These are phyloP conservation scores for Pachycephus smyrnensis DNA, from an alignment of 2,888 invertebrate species.

Conservation along the genomic window DNA sequence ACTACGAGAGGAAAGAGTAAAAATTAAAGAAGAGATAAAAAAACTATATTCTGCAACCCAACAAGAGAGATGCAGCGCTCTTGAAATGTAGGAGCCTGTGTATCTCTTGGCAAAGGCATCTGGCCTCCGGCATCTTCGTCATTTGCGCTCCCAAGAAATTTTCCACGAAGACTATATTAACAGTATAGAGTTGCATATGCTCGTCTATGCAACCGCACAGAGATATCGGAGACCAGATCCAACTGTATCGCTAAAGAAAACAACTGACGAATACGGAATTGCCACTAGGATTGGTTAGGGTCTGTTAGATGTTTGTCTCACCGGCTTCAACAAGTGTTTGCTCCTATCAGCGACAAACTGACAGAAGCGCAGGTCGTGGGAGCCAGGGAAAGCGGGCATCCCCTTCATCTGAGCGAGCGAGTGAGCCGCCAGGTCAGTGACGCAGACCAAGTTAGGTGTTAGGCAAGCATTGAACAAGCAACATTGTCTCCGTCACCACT, in stretches of 20 bases:
- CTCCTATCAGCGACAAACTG: conserved; percentile 97
- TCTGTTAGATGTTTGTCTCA: conserved; percentile 73
- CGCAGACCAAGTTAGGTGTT: conserved; percentile 64
- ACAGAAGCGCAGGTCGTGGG: conserved; percentile 94
- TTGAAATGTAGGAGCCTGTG: neutral
- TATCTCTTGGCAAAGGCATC: neutral
- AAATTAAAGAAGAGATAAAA: too few relatives aligned
- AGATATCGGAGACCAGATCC: conserved; percentile 25
- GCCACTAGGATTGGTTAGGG: conserved; percentile 63
- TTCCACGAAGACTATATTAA: neutral
- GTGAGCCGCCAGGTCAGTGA: conserved; percentile 66
- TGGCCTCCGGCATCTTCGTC: neutral
- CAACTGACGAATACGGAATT: conserved; percentile 37
- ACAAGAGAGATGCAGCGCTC: neutral
- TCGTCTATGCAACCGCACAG: neutral
- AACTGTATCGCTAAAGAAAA: conserved; percentile 14
- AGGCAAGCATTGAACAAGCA: conserved; percentile 68
- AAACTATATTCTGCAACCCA: too few relatives aligned
- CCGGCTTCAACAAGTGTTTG: conserved; percentile 96
- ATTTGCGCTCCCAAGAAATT: neutral
- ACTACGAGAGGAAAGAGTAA: neutral
- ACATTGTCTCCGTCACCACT: conserved; percentile 66
- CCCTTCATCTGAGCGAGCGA: conserved; percentile 88
- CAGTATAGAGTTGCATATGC: neutral
- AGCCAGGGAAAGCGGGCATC: conserved; percentile 91